Conservation (phyloP, 2,113 vertebrate species). For the Paramisgurnus dabryanus region DNA sequence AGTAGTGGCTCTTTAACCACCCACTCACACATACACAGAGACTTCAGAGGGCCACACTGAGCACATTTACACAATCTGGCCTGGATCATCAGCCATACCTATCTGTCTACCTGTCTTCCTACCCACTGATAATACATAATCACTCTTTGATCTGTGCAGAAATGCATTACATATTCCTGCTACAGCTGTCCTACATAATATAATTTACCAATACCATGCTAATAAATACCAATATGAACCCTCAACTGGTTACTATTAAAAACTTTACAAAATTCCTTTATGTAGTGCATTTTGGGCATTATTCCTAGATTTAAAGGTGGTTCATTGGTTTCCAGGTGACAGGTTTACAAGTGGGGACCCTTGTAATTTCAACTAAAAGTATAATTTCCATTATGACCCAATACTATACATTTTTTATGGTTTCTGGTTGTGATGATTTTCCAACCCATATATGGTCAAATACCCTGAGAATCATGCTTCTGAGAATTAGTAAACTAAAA, state of each 20-base stretch:
- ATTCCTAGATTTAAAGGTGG: no score
- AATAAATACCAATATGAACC: no score
- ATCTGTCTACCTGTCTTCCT: neutral
- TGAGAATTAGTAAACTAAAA: neutral
- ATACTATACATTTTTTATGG: no score
- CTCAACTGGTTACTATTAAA: no score
- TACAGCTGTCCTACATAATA: neutral
- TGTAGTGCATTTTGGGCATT: no score
- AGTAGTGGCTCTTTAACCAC: conserved; percentile 51
- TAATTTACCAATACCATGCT: neutral
- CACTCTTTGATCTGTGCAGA: neutral
- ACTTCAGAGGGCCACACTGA: conserved; percentile 11
- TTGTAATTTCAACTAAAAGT: no score
- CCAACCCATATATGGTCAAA: neutral
- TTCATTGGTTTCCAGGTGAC: no score
- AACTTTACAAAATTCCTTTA: no score
- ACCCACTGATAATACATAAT: neutral
- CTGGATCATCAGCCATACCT: neutral
- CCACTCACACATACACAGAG: conserved; percentile 14
- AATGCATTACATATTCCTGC: neutral
- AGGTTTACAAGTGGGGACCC: no score
- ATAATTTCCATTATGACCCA: no score
- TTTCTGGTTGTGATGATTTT: no score
- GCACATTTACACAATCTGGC: conserved; percentile 20
- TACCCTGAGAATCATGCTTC: neutral